A percentile compares a stretch with the other conserved stretches of the same genome.
phyloP scores from a whole-genome alignment of 2,888 invertebrate genomes.

The Myathropa florea region DNA sequence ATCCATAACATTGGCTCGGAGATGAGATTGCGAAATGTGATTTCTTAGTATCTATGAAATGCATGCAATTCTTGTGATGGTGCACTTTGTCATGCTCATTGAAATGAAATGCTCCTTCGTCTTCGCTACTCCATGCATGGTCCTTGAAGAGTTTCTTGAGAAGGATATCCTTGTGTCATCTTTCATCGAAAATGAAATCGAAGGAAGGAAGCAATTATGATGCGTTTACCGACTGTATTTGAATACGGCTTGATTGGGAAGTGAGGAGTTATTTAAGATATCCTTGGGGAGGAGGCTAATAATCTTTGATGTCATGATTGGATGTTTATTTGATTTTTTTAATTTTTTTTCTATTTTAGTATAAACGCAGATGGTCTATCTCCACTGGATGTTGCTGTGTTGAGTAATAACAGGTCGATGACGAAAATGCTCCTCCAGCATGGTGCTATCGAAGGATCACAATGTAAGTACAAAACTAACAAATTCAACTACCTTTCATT shows the following conservation, averaged over 20 bases:
- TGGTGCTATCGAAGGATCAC: constrained; percentile 91
- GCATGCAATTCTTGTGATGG: not conserved
- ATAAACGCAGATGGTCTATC: constrained; percentile 94
- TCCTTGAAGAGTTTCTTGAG: not conserved
- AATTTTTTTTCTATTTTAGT: constrained; percentile 82
- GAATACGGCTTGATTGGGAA: not conserved
- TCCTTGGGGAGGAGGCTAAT: not conserved
- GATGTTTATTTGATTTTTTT: not conserved
- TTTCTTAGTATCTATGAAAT: not conserved
- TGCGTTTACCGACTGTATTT: not conserved
- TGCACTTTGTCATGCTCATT: not conserved
- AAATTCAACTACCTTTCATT: not conserved
- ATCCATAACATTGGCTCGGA: not conserved
- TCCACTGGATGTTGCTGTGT: constrained; percentile 94
- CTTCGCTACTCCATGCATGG: not conserved
- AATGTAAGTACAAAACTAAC: constrained; percentile 84
- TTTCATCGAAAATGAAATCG: not conserved
- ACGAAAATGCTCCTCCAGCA: constrained; percentile 94
- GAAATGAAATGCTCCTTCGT: not conserved
- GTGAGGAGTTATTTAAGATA: not conserved
- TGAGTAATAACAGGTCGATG: constrained; percentile 93
- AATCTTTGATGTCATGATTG: not conserved
- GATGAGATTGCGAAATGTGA: not conserved
- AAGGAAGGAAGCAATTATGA: not conserved
- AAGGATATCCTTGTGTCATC: not conserved